These are phyloP conservation scores for Dryoscopus gambensis DNA, from an alignment of 2,113 vertebrate genomes.

Conservation along the genomic window DNA sequence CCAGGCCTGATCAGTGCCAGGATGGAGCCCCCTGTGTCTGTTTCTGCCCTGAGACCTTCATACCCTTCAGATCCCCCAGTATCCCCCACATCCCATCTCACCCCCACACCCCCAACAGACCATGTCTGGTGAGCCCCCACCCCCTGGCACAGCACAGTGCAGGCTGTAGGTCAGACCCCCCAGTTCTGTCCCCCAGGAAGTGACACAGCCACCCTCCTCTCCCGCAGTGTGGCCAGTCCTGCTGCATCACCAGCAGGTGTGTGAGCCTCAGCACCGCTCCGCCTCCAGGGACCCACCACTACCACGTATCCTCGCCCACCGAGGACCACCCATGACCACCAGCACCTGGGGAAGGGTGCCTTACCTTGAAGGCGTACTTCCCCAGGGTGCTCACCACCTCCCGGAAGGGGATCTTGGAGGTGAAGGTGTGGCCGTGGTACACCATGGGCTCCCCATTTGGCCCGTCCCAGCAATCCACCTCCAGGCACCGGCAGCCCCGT, in stretches of 20 bases:
- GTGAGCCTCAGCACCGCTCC: not conserved
- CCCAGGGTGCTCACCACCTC: constrained; percentile 84
- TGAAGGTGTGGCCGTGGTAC: constrained; percentile 92
- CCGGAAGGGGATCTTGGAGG: constrained; percentile 91
- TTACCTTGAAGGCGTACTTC: constrained; percentile 93
- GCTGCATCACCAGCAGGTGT: not conserved
- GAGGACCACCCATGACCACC: not conserved
- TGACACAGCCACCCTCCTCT: not conserved
- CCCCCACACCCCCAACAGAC: not conserved
- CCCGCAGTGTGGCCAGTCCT: fast-evolving
- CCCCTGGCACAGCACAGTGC: not conserved
- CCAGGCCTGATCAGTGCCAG: not conserved
- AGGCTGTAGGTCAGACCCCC: not conserved
- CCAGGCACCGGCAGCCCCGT: constrained; percentile 91
- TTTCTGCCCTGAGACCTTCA: not conserved
- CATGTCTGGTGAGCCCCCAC: not conserved
- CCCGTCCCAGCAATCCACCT: constrained; percentile 96
- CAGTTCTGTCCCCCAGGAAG: not conserved
- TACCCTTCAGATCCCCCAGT: not conserved
- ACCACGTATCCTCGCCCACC: fast-evolving
- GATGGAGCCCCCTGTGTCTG: not conserved
- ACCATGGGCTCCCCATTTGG: constrained; percentile 88
- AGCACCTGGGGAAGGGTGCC: not conserved
- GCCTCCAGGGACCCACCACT: not conserved
- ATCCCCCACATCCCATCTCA: not conserved